phyloP scores from a whole-genome alignment of 1,140 invertebrate genomes.

The Stenopsyche tienmushanensis region DNA sequence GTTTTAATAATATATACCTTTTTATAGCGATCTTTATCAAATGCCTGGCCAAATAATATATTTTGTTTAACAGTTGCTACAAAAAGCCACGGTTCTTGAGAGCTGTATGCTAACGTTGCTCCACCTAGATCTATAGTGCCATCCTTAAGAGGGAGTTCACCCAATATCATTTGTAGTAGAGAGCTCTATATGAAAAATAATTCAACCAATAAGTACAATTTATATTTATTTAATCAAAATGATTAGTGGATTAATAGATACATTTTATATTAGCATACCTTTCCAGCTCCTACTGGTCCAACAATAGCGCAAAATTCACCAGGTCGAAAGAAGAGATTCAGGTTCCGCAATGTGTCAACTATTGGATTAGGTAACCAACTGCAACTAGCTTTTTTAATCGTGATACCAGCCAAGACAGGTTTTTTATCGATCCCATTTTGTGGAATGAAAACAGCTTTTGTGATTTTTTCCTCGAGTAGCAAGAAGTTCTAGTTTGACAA shows the following conservation, averaged over 20 bases:
- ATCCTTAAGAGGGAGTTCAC: slow-evolving; percentile 63
- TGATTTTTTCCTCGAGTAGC: slow-evolving; percentile 54
- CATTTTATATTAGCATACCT: slow-evolving; percentile 57
- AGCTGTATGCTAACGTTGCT: slow-evolving; percentile 64
- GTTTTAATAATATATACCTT: slow-evolving; percentile 53
- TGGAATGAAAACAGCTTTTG: slow-evolving; percentile 41
- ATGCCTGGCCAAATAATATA: slow-evolving; percentile 75
- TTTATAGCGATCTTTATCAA: slow-evolving; percentile 64
- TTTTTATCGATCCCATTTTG: slow-evolving; percentile 46
- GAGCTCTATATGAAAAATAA: slow-evolving; percentile 62
- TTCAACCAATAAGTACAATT: no score
- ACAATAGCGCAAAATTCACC: slow-evolving; percentile 72
- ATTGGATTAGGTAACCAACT: slow-evolving; percentile 63
- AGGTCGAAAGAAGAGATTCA: slow-evolving; percentile 59
- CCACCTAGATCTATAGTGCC: slow-evolving; percentile 66
- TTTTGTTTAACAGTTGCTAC: slow-evolving; percentile 69
- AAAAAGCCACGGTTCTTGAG: slow-evolving; percentile 79
- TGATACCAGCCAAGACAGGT: slow-evolving; percentile 48
- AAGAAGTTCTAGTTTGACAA: slow-evolving; percentile 53
- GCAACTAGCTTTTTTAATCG: slow-evolving; percentile 56
- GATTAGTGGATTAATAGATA: no score
- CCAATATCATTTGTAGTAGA: slow-evolving; percentile 70
- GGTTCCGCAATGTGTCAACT: slow-evolving; percentile 61
- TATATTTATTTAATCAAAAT: no score
- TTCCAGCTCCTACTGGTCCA: slow-evolving; percentile 78